These are phyloP conservation scores for Calliphora vicina DNA, from an alignment of 1,140 invertebrate genomes.

Conservation along the genomic window DNA sequence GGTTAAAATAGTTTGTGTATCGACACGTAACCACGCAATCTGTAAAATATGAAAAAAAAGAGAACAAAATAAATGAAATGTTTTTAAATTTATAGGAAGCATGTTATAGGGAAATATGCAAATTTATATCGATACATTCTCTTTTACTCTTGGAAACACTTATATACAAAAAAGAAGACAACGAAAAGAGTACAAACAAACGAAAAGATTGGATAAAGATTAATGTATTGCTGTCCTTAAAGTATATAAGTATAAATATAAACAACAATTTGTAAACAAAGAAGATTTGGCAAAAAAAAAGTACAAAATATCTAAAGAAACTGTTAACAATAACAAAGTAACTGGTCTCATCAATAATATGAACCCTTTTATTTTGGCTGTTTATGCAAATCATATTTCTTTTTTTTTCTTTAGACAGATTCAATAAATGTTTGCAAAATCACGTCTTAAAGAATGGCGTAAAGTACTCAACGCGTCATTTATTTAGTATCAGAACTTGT, in stretches of 20 bases:
- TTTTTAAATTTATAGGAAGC: too few relatives aligned
- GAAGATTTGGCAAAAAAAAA: not conserved
- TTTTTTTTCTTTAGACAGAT: not conserved
- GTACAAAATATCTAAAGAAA: not conserved
- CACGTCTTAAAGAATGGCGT: not conserved
- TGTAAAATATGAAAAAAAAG: conserved; percentile 55
- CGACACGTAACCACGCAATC: conserved; percentile 91
- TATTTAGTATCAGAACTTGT: too few relatives aligned
- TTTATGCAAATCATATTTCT: not conserved
- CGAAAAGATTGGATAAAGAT: not conserved
- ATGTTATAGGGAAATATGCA: not conserved
- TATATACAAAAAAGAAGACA: too few relatives aligned
- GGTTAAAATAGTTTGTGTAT: conserved; percentile 91
- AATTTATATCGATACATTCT: too few relatives aligned
- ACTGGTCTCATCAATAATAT: not conserved
- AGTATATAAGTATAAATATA: not conserved
- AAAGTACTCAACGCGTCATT: too few relatives aligned
- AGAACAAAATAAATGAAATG: not conserved
- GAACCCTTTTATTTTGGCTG: not conserved
- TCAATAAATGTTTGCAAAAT: not conserved
- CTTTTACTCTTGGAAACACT: too few relatives aligned
- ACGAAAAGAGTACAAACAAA: not conserved
- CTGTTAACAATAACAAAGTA: not conserved
- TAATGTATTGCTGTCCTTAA: not conserved
- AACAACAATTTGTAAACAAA: conserved; percentile 22